phyloP scores from a whole-genome alignment of 1,140 invertebrate genomes.

The Maconellicoccus hirsutus region DNA sequence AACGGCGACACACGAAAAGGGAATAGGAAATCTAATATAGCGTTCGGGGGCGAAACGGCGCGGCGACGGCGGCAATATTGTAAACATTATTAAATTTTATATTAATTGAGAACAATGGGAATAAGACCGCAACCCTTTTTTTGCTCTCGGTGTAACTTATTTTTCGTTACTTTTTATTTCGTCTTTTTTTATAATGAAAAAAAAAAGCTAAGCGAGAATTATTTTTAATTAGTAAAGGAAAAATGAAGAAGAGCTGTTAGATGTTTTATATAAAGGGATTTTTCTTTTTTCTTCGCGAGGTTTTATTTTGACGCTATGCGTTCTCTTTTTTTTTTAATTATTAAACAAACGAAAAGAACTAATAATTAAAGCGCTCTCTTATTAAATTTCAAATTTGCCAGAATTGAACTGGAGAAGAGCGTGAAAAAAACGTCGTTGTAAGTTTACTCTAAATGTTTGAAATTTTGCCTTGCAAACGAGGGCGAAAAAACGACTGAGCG shows the following conservation, averaged over 20 bases:
- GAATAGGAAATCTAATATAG: slow-evolving; percentile 3
- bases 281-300: background rate
- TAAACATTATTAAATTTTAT: slow-evolving; percentile 22
- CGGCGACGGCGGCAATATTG: background rate
- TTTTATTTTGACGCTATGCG: background rate
- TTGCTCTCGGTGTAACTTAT: background rate
- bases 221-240: slow-evolving; percentile 16
- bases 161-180: slow-evolving; percentile 11
- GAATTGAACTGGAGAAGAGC: too few species aligned
- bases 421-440: too few species aligned
- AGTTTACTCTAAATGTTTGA: too few species aligned
- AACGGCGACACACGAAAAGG: background rate
- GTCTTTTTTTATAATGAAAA: background rate
- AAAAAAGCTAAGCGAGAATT: slow-evolving; percentile 16
- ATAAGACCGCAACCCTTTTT: slow-evolving; percentile 16
- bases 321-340: slow-evolving; percentile 9
- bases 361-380: background rate
- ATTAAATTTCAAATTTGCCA: background rate
- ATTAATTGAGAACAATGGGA: slow-evolving; percentile 20
- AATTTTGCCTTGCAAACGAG: too few species aligned
- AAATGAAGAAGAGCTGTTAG: slow-evolving; percentile 11
- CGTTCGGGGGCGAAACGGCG: background rate
- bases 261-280: background rate
- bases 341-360: background rate
- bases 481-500: too few species aligned